These are phyloP conservation scores for Neuroterus valhalla DNA, from an alignment of 1,140 invertebrate genomes.

Conservation along the genomic window DNA sequence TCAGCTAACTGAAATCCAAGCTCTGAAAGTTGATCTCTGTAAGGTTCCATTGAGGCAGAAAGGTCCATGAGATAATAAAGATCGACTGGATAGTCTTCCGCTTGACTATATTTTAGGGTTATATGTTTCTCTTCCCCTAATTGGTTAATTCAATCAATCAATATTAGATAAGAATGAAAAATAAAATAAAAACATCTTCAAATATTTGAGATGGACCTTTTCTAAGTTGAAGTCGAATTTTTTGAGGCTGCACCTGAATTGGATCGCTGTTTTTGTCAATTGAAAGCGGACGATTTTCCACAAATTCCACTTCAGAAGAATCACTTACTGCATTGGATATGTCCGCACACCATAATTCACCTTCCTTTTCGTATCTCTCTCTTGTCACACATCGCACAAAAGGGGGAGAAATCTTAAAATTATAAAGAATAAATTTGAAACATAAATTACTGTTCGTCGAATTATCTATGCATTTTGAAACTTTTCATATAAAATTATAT, in stretches of 20 bases:
- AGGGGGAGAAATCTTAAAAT: slow-evolving; percentile 32
- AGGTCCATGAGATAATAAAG: slow-evolving; percentile 93
- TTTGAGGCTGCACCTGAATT: slow-evolving; percentile 62
- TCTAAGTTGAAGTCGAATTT: slow-evolving; percentile 50
- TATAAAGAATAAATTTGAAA: background rate
- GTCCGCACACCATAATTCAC: slow-evolving; percentile 52
- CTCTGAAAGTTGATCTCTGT: slow-evolving; percentile 81
- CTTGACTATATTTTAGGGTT: slow-evolving; percentile 86
- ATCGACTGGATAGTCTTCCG: slow-evolving; percentile 93
- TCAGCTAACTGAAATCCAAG: slow-evolving; percentile 80
- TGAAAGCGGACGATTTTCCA: slow-evolving; percentile 50
- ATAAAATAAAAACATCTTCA: background rate
- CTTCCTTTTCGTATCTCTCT: slow-evolving; percentile 44
- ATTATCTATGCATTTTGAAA: background rate
- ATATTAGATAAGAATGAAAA: slow-evolving; percentile 9
- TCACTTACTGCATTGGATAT: slow-evolving; percentile 43
- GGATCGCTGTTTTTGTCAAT: slow-evolving; percentile 46
- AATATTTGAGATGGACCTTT: slow-evolving; percentile 46
- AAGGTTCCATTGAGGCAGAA: slow-evolving; percentile 86
- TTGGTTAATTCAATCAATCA: background rate
- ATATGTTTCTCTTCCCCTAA: slow-evolving; percentile 85
- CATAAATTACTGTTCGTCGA: background rate
- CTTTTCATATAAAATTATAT: background rate
- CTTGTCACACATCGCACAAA: slow-evolving; percentile 53
- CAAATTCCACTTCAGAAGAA: slow-evolving; percentile 33